Base-by-base conservation (phyloP, 2,797 vertebrate species). In the Phylloscopus collybita region DNA sequence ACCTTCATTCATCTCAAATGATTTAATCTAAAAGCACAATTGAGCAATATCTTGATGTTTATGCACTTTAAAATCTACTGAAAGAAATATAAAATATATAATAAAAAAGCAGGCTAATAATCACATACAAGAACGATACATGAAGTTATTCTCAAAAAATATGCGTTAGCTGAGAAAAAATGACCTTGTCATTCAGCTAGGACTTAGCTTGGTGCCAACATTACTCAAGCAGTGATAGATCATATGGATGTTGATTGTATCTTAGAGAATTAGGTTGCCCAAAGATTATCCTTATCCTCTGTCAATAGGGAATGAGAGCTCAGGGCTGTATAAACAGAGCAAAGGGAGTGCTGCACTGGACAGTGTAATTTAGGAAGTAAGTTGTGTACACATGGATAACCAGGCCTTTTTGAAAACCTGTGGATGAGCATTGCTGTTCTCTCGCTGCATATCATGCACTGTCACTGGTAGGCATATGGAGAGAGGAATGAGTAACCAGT, bases 191-290 rank as follows among this genome's bases (percentile, higher is more conserved):
- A 34, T 89, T 80, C 42, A 71, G 27, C 25, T 82, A 10, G 57
- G 34, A 34, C 51, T 90, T 86, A 86, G 38, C 60, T 66, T 23
- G 16, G 9, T 76, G 54, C 34, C 62, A 73, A 59, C 47, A 45
- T 79, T 79, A 59, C 49, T 84, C n/a, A 86, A 44, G 36, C 38
- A 79, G 30, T 0, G 4, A 47, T 12, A 50, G 90, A 81, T 80
- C 21, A 1, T 22, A 74, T 47, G 44, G 62, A 32, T 30, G 51
- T 81, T 72, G 76, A 84, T 30, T 60, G 16, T 86, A 94, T 90
- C 72, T 94, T 72, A 57, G 73, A 79, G 91, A 91, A 81, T 88
- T 62, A 86, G 16, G 40, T 88, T 93, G 40, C 76, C 36, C 66
- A 76, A 76, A 84, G 49, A 81, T 90, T 61, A 78, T 81, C 49